Percentiles rank a stretch among this genome's conserved stretches.
Conservation (phyloP, 2,888 invertebrate genomes). For the Hanleya hanleyi region DNA sequence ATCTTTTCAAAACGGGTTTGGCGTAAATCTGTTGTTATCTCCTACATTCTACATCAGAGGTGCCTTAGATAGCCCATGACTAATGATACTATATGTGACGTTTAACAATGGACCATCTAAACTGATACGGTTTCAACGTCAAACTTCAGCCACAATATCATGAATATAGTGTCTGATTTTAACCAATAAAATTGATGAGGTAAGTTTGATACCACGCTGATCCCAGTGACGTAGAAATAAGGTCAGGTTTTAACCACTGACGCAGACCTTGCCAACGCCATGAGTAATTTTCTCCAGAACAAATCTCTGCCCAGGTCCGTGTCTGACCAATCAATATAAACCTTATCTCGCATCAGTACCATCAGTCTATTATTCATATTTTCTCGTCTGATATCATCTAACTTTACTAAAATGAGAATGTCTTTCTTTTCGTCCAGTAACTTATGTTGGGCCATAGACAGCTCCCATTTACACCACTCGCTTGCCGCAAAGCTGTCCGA, state of each 20-base stretch:
- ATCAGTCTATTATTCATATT: slow-evolving; percentile 79
- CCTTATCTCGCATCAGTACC: slow-evolving; percentile 81
- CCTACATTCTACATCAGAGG: too few relatives aligned
- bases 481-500: slow-evolving; percentile 80
- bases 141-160: too few relatives aligned
- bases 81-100: too few relatives aligned
- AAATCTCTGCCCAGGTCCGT: slow-evolving; percentile 41
- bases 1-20: too few relatives aligned
- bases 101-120: too few relatives aligned
- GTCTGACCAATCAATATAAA: slow-evolving; percentile 80
- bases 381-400: slow-evolving; percentile 80
- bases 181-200: too few relatives aligned
- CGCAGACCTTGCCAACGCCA: background rate
- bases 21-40: too few relatives aligned
- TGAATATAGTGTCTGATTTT: too few relatives aligned
- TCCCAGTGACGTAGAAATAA: too few relatives aligned
- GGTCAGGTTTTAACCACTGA: background rate
- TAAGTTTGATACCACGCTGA: too few relatives aligned
- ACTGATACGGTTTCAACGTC: too few relatives aligned
- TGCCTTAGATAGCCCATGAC: too few relatives aligned
- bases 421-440: slow-evolving; percentile 75
- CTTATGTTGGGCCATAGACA: slow-evolving; percentile 81
- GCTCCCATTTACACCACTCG: slow-evolving; percentile 84
- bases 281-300: slow-evolving; percentile 27
- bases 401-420: slow-evolving; percentile 79